Evolutionary conservation across 2,113 vertebrate genomes (phyloP).

Genomic region (Epinephelus lanceolatus): DNA sequence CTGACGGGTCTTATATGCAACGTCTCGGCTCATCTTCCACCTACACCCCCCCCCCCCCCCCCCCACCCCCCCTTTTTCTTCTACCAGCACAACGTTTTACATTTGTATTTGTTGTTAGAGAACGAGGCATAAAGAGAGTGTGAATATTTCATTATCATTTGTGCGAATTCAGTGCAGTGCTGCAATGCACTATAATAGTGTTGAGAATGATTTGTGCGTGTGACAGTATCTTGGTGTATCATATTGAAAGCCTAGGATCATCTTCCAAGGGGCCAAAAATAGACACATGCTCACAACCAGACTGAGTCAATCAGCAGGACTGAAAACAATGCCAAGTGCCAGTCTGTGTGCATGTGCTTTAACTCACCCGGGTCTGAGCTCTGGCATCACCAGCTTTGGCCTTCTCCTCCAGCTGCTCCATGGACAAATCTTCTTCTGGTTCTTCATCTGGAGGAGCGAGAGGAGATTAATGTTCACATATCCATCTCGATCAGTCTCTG

Average conservation of each 20-base stretch:
- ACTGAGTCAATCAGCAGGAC: slow-evolving; percentile 49
- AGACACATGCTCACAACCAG: slow-evolving; percentile 49
- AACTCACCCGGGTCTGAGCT: slow-evolving; percentile 91
- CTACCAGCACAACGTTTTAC: background rate
- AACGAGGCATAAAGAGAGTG: background rate
- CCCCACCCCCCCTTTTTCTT: background rate
- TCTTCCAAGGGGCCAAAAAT: slow-evolving; percentile 72
- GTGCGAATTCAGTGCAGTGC: background rate
- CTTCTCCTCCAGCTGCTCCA: slow-evolving; percentile 90
- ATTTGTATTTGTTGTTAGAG: background rate
- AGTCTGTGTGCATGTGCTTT: slow-evolving; percentile 20
- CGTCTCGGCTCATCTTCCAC: slow-evolving; percentile 23
- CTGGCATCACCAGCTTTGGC: slow-evolving; percentile 91
- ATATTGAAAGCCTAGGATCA: slow-evolving; percentile 57
- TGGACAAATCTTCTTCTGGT: slow-evolving; percentile 81
- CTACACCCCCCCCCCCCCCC: background rate
- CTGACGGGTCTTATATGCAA: slow-evolving; percentile 1
- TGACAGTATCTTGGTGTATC: slow-evolving; percentile 26
- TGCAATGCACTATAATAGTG: slow-evolving; percentile 6
- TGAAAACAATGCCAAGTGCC: slow-evolving; percentile 61
- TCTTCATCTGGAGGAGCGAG: slow-evolving; percentile 77
- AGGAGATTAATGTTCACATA: background rate
- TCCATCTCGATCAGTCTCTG: background rate
- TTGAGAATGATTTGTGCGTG: slow-evolving; percentile 20
- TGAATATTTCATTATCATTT: slow-evolving; percentile 9